phyloP scores from a whole-genome alignment of 2,113 vertebrate species.

The Spea multiplicata region DNA sequence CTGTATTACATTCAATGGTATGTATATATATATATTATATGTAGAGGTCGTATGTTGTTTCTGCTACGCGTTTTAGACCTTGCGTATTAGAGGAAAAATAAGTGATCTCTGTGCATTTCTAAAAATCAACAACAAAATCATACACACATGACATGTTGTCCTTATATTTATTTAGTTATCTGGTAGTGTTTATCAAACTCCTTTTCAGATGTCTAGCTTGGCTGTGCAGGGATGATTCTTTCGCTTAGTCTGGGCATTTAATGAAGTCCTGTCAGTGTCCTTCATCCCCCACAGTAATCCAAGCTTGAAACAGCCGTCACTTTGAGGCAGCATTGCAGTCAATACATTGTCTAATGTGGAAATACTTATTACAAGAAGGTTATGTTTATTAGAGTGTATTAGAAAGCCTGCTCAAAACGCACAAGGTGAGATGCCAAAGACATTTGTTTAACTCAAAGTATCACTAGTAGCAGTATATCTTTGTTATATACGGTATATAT shows the following conservation, averaged over 20 bases:
- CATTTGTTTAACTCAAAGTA: background rate
- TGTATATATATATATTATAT: no score
- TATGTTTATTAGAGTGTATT: no score
- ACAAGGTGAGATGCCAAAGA: no score
- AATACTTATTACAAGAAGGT: background rate
- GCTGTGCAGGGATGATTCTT: conserved; percentile 14
- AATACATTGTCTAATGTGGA: conserved; percentile 11
- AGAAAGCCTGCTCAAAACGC: no score
- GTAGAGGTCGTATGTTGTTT: no score
- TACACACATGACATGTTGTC: background rate
- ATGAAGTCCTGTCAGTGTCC: conserved; percentile 36
- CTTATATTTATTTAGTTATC: background rate
- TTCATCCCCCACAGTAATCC: conserved; percentile 19
- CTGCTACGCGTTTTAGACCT: background rate
- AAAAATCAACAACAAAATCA: no score
- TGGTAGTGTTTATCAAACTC: conserved; percentile 31
- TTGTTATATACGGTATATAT: no score
- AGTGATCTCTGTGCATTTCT: no score
- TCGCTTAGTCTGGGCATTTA: conserved; percentile 35
- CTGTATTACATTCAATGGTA: no score
- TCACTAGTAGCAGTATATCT: no score
- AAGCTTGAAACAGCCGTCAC: conserved; percentile 35
- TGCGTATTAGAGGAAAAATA: no score
- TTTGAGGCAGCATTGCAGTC: conserved; percentile 28
- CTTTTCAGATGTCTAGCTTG: conserved; percentile 1